These are phyloP conservation scores for Hydractinia echinata DNA, from an alignment of 30 jellyfish, hydroid and myxozoan species.

Conservation along the genomic window DNA sequence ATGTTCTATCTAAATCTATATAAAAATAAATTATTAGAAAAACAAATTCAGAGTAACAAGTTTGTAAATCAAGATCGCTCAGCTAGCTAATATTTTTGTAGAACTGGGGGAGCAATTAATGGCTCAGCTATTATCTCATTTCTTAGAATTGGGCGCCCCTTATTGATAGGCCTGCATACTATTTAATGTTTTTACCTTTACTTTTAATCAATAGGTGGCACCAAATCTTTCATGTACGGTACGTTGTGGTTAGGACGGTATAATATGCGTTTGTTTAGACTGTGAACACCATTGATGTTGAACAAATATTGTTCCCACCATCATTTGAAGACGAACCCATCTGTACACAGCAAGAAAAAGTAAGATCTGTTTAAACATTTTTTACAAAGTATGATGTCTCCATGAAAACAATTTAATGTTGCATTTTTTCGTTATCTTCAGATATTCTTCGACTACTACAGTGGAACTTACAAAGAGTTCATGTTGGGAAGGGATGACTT, in stretches of 20 bases:
- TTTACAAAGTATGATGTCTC: background rate
- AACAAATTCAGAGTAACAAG: too few species aligned
- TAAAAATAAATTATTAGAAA: too few species aligned
- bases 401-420: background rate
- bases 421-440: background rate
- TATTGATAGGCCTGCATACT: too few species aligned
- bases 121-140: too few species aligned
- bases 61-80: too few species aligned
- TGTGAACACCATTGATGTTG: constrained; percentile 14
- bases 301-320: constrained; percentile 7
- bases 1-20: too few species aligned
- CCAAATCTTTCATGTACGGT: background rate
- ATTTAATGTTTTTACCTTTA: too few species aligned
- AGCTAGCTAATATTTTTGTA: too few species aligned
- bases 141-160: too few species aligned
- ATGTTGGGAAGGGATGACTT: constrained; percentile 21
- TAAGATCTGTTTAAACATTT: background rate
- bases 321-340: constrained; percentile 7
- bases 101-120: too few species aligned
- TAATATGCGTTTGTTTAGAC: background rate
- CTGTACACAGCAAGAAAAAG: constrained; percentile 13
- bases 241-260: background rate
- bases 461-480: constrained; percentile 52
- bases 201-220: too few species aligned
- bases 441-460: constrained; percentile 31